phyloP scores from a whole-genome alignment of 2,888 invertebrate species.

The Isoperla grammatica region DNA sequence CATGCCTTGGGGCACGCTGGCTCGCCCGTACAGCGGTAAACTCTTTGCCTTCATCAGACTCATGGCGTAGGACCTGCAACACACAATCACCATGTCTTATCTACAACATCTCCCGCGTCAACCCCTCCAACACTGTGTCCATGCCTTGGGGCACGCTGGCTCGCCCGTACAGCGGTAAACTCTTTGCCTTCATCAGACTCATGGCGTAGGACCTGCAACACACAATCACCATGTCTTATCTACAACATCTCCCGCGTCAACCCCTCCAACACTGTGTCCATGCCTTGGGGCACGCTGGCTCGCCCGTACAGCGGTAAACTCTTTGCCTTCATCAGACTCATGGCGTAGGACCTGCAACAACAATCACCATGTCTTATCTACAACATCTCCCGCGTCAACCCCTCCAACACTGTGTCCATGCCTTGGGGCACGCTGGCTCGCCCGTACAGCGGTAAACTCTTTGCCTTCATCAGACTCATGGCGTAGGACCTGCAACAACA shows the following conservation, averaged over 20 bases:
- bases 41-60: neutral
- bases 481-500: too few species aligned
- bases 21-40: constrained; percentile 17
- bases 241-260: constrained; percentile 65
- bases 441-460: constrained; percentile 12
- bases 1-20: constrained; percentile 61
- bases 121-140: constrained; percentile 67
- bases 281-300: constrained; percentile 57
- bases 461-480: too few species aligned
- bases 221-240: constrained; percentile 34
- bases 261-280: constrained; percentile 69
- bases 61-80: neutral
- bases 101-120: constrained; percentile 68
- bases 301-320: constrained; percentile 7
- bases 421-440: constrained; percentile 57
- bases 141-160: constrained; percentile 61
- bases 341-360: too few species aligned
- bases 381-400: constrained; percentile 68
- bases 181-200: neutral
- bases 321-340: too few species aligned
- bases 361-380: too few species aligned
- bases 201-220: neutral
- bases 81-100: constrained; percentile 34
- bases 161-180: constrained; percentile 11
- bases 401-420: constrained; percentile 68